Evolutionary conservation across 2,113 vertebrate genomes (phyloP), one percentile per base, ranked within the genome.

Genomic region (Podarcis cretensis): DNA sequence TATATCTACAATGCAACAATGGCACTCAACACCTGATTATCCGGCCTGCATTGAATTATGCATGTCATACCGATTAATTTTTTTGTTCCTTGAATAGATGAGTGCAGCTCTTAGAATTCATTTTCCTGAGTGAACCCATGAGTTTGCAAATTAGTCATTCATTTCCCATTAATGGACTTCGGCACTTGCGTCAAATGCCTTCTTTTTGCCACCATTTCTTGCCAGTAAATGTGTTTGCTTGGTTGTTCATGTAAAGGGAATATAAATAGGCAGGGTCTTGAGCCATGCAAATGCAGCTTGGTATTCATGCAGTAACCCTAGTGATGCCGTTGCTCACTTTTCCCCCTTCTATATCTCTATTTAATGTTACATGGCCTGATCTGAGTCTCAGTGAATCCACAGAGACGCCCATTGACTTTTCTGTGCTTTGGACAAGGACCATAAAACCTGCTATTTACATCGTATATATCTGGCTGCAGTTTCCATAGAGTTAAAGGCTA

Each of bases 381-480:
- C 91, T 78, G 83, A 93, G 63, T 81, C 90, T 85, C 86, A 2
- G 1, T 14, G n/a, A 92, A 93, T 68, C 90, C 74, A 63, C 76
- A 92, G 90, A 74, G 43, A 71, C n/a, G 6, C 48, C 78, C 66
- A 30, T 43, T 5, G 13, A n/a, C 90, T 94, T 84, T 81, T 63
- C 86, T 12, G n/a, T 18, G 66, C 32, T 16, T 0, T 77, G 68
- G 91, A 83, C 92, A 91, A 94, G 95, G 93, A 83, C 93, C 93
- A 92, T 84, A 84, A 54, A 87, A 87, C 65, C 87, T 43, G 89
- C 93, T 87, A 92, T 90, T 94, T 37, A 75, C 83, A 59, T 88
- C 93, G 91, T 90, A 92, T 94, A 91, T 94, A 91, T 92, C 93
- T 86, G 83, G 88, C 87, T 83, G 89, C 83, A 14, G 91, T 78